phyloP scores from a whole-genome alignment of 2,888 invertebrate species.

The Parnassius glacialis region DNA sequence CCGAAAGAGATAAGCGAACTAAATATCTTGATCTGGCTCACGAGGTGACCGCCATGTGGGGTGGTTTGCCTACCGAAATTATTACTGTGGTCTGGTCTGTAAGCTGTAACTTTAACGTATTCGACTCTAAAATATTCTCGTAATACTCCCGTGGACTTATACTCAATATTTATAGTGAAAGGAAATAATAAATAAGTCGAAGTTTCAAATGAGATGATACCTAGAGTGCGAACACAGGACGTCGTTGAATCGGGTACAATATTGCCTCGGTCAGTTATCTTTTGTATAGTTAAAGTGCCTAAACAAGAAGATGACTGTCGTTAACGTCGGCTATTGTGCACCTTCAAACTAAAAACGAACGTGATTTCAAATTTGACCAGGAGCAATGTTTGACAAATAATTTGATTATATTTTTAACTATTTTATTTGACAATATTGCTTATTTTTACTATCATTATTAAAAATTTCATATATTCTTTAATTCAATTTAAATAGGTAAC shows the following conservation, averaged over 20 bases:
- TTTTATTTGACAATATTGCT: no score
- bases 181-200: slow-evolving; percentile 53
- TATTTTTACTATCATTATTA: no score
- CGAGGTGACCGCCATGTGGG: no score
- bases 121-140: no score
- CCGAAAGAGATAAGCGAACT: no score
- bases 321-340: slow-evolving; percentile 53
- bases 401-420: no score
- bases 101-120: no score
- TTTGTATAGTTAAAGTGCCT: slow-evolving; percentile 65
- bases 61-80: no score
- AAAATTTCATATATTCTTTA: no score
- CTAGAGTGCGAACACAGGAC: slow-evolving; percentile 61
- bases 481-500: no score
- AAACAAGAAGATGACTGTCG: slow-evolving; percentile 62
- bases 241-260: slow-evolving; percentile 52
- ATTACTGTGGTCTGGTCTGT: no score
- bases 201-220: slow-evolving; percentile 41
- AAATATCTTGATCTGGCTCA: no score
- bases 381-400: neutral
- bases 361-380: slow-evolving; percentile 11
- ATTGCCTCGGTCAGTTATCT: slow-evolving; percentile 48
- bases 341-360: slow-evolving; percentile 22
- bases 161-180: slow-evolving; percentile 31
- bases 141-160: slow-evolving; percentile 9